Evolutionary conservation across 1,140 invertebrate genomes (phyloP), one percentile per base, ranked within the genome.

Genomic region (Pseudomyrmex pallidus): DNA sequence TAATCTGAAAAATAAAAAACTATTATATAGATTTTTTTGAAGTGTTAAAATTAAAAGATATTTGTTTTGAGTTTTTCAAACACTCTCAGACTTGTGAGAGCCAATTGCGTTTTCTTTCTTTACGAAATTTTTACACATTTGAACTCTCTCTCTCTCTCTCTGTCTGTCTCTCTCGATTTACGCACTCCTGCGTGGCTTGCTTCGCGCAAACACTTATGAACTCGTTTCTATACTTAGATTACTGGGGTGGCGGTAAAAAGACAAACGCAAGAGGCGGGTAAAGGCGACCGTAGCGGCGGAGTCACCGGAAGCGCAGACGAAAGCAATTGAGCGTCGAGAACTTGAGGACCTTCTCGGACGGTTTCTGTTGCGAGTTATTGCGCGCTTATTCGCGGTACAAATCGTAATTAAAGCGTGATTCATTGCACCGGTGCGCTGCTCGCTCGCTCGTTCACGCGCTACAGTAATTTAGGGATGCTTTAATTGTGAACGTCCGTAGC

Each of bases 191-290:
- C 44, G 62, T 54, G 74, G 46, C 15, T 22, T 20, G 35, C 48
- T 72, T 70, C 62, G 50, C 44, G 68, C 57, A 63, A 76, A 57
- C 74, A 74, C 82, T 87, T 80, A 74, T 74, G 82, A 87, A 87
- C 85, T 88, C 77, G 78, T 88, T 88, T 88, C 87, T 88, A 88
- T 88, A 88, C 77, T 88, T 88, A 88, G 87, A 83, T 12, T 59
- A 77, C 66, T 50, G 13, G 64, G 44, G 22, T 70, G 15, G 66
- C 20, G 13, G 76, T 66, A 80, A 80, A 80, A 80, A 80, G 76
- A 72, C 22, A 61, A 80, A 0, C 17, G 44, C 25, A 22, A 20
- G 52, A 20, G 25, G 48, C 50, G 25, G 5, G 50, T 67, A 77
- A 15, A 68, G 35, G 7, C 52, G 74, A 48, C 63, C 63, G 61